These are phyloP conservation scores for Megaceryle maxima DNA, from an alignment of 2,113 vertebrate genomes.

Conservation along the genomic window DNA sequence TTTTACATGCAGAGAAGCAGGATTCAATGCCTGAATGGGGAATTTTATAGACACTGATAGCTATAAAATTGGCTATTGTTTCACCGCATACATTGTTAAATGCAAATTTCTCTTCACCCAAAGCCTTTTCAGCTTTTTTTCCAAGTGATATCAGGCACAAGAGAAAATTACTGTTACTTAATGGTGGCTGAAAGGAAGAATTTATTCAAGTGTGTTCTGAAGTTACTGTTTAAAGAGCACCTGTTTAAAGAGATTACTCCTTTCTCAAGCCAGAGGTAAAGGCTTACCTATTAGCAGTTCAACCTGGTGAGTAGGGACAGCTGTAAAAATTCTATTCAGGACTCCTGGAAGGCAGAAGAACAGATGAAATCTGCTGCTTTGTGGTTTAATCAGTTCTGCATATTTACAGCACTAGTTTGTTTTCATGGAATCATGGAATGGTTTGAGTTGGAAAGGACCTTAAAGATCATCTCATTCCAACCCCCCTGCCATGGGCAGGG, in stretches of 20 bases:
- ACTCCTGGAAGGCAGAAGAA: not conserved
- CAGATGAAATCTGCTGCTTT: not conserved
- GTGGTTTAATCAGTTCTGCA: not conserved
- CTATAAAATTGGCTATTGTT: not conserved
- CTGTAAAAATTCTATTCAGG: not conserved
- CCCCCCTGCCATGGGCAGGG: not conserved
- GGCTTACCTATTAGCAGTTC: conserved; percentile 8
- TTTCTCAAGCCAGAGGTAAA: not conserved
- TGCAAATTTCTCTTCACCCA: not conserved
- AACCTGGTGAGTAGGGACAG: not conserved
- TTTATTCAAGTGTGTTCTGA: not conserved
- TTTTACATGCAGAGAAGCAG: not conserved
- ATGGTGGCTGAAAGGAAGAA: not conserved
- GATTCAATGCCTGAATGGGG: not conserved
- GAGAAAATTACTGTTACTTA: not conserved
- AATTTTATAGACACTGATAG: not conserved
- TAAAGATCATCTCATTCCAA: not conserved
- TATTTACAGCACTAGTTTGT: not conserved
- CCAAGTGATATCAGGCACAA: rapidly evolving
- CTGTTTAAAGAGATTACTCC: not conserved
- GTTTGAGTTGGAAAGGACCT: not conserved
- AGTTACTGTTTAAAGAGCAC: conserved; percentile 32
- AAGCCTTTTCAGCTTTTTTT: not conserved
- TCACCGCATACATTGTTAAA: not conserved
- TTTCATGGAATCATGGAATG: not conserved